Evolutionary conservation across 2,113 vertebrate species (phyloP).

Genomic region (Coturnix japonica): DNA sequence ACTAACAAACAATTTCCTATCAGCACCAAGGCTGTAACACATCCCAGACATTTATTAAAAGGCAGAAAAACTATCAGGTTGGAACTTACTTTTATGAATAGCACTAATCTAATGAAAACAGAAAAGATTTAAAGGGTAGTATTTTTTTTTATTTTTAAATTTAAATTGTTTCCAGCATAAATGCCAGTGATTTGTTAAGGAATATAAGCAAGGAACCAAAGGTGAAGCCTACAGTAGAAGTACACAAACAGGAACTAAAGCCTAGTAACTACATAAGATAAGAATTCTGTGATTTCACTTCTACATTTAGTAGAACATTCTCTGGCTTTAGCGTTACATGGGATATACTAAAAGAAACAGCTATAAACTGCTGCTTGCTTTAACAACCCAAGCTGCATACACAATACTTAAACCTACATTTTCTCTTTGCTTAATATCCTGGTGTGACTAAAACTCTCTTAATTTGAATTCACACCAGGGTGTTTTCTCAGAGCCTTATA

Average conservation of each 20-base stretch:
- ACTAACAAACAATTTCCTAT: not conserved
- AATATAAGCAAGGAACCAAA: slow-evolving; percentile 11
- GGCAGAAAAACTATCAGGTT: not conserved
- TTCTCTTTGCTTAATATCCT: slow-evolving; percentile 21
- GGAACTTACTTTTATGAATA: not conserved
- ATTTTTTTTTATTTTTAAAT: not conserved
- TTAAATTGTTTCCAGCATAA: not conserved
- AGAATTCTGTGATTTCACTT: slow-evolving; percentile 23
- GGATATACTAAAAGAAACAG: slow-evolving; percentile 15
- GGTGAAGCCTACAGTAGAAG: not conserved
- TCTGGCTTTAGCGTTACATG: not conserved
- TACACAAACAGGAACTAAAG: slow-evolving; percentile 15
- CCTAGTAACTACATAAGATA: slow-evolving; percentile 26
- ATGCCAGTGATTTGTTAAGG: slow-evolving; percentile 4
- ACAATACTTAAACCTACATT: slow-evolving; percentile 15
- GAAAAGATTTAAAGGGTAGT: not conserved
- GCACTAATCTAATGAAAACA: not conserved
- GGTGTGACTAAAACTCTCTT: slow-evolving; percentile 1
- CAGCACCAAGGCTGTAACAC: not conserved
- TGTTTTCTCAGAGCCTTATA: not conserved
- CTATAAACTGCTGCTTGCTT: slow-evolving; percentile 46
- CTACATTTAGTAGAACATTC: slow-evolving; percentile 2
- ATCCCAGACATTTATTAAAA: not conserved
- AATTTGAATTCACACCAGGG: not conserved
- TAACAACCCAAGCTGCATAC: slow-evolving; percentile 13